These are phyloP conservation scores for Uropetala carovei DNA, from an alignment of 2,888 invertebrate species.

Conservation along the genomic window DNA sequence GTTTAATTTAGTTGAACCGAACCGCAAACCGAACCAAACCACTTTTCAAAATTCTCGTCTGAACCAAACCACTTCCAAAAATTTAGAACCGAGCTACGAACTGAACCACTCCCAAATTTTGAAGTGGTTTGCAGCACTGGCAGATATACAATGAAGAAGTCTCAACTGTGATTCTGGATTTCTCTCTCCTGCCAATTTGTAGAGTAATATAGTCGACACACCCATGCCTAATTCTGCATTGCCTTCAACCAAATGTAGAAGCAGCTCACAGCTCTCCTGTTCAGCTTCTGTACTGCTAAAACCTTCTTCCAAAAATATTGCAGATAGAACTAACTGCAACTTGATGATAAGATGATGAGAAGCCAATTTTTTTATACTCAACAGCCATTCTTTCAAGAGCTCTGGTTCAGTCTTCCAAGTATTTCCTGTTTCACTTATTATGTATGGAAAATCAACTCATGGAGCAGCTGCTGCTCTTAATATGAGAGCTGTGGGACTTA, in stretches of 20 bases:
- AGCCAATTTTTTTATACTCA: constrained; percentile 68
- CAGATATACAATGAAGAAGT: constrained; percentile 82
- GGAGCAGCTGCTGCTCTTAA: constrained; percentile 39
- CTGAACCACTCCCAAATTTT: too few relatives aligned
- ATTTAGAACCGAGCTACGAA: too few relatives aligned
- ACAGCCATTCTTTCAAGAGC: constrained; percentile 41
- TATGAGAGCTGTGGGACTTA: constrained; percentile 33
- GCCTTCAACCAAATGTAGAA: constrained; percentile 77
- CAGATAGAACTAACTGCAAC: constrained; percentile 78
- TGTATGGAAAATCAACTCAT: constrained; percentile 42
- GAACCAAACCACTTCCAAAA: too few relatives aligned
- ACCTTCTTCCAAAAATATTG: constrained; percentile 77
- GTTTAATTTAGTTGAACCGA: too few relatives aligned
- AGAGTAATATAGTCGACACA: constrained; percentile 81
- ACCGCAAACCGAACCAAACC: too few relatives aligned
- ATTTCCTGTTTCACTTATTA: constrained; percentile 41
- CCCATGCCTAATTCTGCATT: constrained; percentile 79
- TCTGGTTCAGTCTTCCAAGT: constrained; percentile 7
- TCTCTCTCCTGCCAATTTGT: constrained; percentile 81
- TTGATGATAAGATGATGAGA: constrained; percentile 77
- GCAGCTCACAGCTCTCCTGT: constrained; percentile 72
- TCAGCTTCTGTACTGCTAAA: constrained; percentile 73
- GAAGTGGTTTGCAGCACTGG: too few relatives aligned
- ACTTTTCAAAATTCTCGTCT: too few relatives aligned
- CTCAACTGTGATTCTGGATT: constrained; percentile 80